These are phyloP conservation scores for Choristoneura fumiferana DNA, from an alignment of 1,140 invertebrate genomes.

Conservation along the genomic window DNA sequence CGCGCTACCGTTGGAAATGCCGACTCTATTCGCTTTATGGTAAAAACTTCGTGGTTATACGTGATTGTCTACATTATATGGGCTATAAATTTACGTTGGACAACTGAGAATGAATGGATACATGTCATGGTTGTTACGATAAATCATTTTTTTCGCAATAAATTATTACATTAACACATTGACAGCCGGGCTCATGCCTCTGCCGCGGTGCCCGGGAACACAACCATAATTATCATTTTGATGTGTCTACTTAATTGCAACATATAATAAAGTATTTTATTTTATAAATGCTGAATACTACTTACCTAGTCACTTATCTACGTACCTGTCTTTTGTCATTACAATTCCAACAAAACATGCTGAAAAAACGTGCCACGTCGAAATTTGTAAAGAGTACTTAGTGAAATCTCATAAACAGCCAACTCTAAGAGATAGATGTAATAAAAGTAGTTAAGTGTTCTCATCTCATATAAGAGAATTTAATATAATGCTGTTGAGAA, in stretches of 20 bases:
- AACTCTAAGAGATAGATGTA: no score
- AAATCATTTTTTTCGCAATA: conserved; percentile 23
- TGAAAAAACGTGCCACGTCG: no score
- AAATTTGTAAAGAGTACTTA: no score
- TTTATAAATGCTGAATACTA: no score
- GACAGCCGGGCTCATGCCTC: conserved; percentile 7
- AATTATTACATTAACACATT: conserved; percentile 25
- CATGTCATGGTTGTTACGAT: conserved; percentile 21
- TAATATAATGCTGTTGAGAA: no score
- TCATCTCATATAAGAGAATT: no score
- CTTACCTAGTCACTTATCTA: no score
- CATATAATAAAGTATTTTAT: no score
- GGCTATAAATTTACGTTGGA: conserved; percentile 40
- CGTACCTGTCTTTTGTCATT: no score
- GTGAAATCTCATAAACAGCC: no score
- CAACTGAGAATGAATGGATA: conserved; percentile 39
- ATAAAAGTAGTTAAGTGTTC: no score
- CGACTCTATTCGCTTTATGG: conserved; percentile 27
- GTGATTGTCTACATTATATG: conserved; percentile 23
- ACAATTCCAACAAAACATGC: no score
- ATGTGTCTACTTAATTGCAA: conserved; percentile 5
- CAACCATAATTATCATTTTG: conserved; percentile 4
- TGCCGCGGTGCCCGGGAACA: background rate
- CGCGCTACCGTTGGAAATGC: conserved; percentile 34
- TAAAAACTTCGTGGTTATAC: conserved; percentile 32